Base-by-base conservation (phyloP, 1,140 invertebrate species). In the Temnothorax nylanderi region DNA sequence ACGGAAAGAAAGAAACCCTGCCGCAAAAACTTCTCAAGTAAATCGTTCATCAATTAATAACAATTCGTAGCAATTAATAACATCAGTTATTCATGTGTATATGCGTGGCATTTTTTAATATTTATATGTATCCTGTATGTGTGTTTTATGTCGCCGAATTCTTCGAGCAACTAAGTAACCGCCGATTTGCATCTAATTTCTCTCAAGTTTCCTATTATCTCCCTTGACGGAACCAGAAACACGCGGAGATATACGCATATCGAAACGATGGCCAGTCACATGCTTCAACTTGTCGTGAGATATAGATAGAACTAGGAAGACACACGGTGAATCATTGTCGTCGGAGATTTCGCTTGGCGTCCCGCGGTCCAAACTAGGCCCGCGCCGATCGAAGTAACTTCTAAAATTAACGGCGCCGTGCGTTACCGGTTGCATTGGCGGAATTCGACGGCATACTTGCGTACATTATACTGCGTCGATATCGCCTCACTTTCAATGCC, bases 291-390 rank as follows among this genome's bases (percentile, higher is more conserved):
- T 18, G 58, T 21, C 16, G 51, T 60, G 18, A 77, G 88, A 91
- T 93, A 93, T 91, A 93, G 81, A 92, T 92, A 93, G 90, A 93
- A 94, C 90, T 92, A 93, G 92, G 92, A 93, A 93, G 93, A 91
- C 86, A 8, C 16, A 75, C 56, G 88, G 85, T 94, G 93, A 94
- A 91, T 94, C 93, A 94, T 89, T 92, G 89, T 91, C 89, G 90
- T 89, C 89, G 88, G 89, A 93, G 85, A 67, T 87, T 94, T 94
- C 89, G 93, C 91, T 84, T 85, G 90, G 62, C 82, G 84, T 92
- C 93, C 91, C 92, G 88, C 85, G 90, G 76, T 92, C 93, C 93
- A 94, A 94, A 94, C 92, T 94, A 93, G 93, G 93, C 87, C 90
- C 85, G 91, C 82, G 67, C 89, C 87, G 91, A 91, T 94, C 90